Conservation (phyloP, 23 tunicate genomes). For the Aplidium turbinatum region DNA sequence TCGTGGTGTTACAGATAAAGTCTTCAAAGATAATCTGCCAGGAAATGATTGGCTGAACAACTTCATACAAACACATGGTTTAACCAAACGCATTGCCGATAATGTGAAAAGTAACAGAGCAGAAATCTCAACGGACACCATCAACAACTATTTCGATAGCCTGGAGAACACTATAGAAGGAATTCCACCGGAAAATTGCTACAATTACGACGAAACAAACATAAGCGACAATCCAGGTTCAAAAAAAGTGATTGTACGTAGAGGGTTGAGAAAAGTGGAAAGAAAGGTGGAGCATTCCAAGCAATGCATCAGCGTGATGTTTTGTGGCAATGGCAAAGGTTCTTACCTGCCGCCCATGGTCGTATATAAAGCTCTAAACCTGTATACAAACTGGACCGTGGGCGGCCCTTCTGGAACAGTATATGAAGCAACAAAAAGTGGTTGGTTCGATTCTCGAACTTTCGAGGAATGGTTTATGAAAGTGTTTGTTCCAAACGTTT, state of each 20-base stretch:
- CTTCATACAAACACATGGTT: neutral
- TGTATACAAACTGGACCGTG: slow-evolving; percentile 18
- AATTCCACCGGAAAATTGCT: slow-evolving; percentile 14
- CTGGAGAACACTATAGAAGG: neutral
- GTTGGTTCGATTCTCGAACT: slow-evolving; percentile 29
- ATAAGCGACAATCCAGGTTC: slow-evolving; percentile 18
- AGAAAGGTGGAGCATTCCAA: slow-evolving; percentile 9
- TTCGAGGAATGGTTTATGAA: slow-evolving; percentile 11
- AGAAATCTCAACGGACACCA: neutral
- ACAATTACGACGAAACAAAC: slow-evolving; percentile 26
- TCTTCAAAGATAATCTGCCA: slow-evolving; percentile 10
- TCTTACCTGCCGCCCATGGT: slow-evolving; percentile 23
- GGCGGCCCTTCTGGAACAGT: slow-evolving; percentile 23
- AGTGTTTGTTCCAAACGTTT: slow-evolving; percentile 1
- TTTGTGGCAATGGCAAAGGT: slow-evolving; percentile 12
- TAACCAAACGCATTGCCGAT: slow-evolving; percentile 13
- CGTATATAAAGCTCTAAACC: slow-evolving; percentile 11
- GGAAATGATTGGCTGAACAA: slow-evolving; percentile 13
- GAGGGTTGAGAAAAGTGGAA: slow-evolving; percentile 6
- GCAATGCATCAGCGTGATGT: slow-evolving; percentile 2
- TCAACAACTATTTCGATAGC: slow-evolving; percentile 13
- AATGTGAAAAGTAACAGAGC: slow-evolving; percentile 9
- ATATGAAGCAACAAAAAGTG: slow-evolving; percentile 15
- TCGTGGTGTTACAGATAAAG: neutral
- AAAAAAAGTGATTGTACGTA: slow-evolving; percentile 16